A percentile compares a stretch with the other conserved stretches of the same genome.
Conservation (phyloP, 2,113 vertebrate genomes). For the Pelobates fuscus region DNA sequence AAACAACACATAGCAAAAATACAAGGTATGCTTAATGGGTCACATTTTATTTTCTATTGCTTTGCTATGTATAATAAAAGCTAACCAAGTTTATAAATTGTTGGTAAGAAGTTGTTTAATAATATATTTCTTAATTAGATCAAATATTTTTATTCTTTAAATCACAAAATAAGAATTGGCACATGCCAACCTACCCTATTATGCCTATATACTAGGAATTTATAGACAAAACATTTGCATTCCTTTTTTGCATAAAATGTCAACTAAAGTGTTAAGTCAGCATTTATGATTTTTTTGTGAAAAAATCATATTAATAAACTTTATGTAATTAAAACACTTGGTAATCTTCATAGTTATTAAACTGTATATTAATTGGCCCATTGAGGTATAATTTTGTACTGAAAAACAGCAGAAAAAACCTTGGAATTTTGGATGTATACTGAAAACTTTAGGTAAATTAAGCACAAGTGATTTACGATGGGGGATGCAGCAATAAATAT, state of each 20-base stretch:
- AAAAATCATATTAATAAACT: slow-evolving; percentile 51
- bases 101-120: too few relatives aligned
- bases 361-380: slow-evolving; percentile 39
- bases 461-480: not conserved
- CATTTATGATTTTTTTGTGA: slow-evolving; percentile 53
- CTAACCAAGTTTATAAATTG: too few relatives aligned
- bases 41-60: too few relatives aligned
- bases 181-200: too few relatives aligned
- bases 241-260: not conserved
- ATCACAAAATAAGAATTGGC: too few relatives aligned
- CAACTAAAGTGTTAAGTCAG: slow-evolving; percentile 21
- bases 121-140: too few relatives aligned
- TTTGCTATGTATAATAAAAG: too few relatives aligned
- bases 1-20: too few relatives aligned
- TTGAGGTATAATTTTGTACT: not conserved
- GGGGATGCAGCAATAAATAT: not conserved
- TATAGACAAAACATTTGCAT: too few relatives aligned
- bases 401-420: not conserved
- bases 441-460: not conserved
- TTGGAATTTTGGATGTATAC: not conserved
- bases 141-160: too few relatives aligned
- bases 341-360: slow-evolving; percentile 46
- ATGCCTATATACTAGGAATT: too few relatives aligned
- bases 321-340: slow-evolving; percentile 46
- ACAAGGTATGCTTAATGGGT: too few relatives aligned